phyloP scores from a whole-genome alignment of 2,888 invertebrate species.

The Phalera bucephala region DNA sequence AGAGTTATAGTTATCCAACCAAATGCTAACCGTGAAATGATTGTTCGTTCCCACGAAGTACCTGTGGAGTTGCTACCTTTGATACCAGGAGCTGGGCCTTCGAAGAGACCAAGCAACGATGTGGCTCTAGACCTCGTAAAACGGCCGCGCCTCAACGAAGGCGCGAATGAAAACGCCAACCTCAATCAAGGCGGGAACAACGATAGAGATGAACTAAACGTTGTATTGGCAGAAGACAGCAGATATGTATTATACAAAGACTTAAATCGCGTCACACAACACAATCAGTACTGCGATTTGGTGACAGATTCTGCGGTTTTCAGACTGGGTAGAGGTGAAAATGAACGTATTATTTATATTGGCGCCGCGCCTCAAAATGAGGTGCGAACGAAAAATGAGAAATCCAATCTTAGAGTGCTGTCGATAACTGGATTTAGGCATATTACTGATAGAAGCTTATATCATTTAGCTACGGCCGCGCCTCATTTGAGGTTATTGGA shows the following conservation, averaged over 20 bases:
- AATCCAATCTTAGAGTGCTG: slow-evolving; percentile 75
- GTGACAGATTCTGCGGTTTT: slow-evolving; percentile 60
- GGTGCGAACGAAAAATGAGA: slow-evolving; percentile 43
- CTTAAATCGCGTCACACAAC: no score
- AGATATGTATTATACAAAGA: no score
- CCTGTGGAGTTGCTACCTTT: background rate
- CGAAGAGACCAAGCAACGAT: slow-evolving; percentile 4
- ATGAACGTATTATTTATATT: slow-evolving; percentile 52
- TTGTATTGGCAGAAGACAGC: no score
- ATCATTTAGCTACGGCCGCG: slow-evolving; percentile 84
- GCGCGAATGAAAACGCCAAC: background rate
- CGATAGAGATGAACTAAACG: no score
- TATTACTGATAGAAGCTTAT: slow-evolving; percentile 85
- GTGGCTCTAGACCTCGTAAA: slow-evolving; percentile 3
- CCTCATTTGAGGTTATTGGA: slow-evolving; percentile 84
- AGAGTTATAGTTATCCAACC: slow-evolving; percentile 30
- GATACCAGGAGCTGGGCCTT: background rate
- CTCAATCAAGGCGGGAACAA: no score
- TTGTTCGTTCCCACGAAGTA: background rate
- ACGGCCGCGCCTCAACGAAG: slow-evolving; percentile 4
- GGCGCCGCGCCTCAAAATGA: slow-evolving; percentile 32
- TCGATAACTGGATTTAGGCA: slow-evolving; percentile 83
- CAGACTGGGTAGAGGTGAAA: slow-evolving; percentile 58
- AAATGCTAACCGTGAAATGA: slow-evolving; percentile 1
- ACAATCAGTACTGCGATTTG: slow-evolving; percentile 26